These are phyloP conservation scores for Ciconia maguari DNA, from an alignment of 2,113 vertebrate species.

Conservation along the genomic window DNA sequence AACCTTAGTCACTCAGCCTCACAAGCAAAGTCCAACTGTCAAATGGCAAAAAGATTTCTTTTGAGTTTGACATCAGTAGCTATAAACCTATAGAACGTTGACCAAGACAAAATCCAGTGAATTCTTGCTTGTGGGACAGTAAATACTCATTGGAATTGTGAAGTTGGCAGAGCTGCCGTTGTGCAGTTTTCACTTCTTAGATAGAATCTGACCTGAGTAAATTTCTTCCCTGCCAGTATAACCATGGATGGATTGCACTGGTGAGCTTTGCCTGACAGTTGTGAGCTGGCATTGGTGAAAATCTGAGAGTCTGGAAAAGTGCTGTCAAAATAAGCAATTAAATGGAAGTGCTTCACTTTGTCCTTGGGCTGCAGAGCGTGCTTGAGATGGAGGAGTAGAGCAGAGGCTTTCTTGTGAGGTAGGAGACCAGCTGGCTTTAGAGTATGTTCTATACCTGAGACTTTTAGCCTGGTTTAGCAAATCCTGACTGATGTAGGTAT, in stretches of 20 bases:
- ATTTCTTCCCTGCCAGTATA: background rate
- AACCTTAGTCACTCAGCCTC: background rate
- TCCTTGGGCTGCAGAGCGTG: background rate
- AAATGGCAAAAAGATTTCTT: background rate
- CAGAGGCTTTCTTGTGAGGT: background rate
- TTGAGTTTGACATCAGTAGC: too few relatives aligned
- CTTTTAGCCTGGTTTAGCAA: background rate
- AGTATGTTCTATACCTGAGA: background rate
- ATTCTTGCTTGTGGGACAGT: background rate
- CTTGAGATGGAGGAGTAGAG: background rate
- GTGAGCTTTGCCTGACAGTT: background rate
- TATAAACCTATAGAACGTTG: background rate
- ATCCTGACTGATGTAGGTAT: fast-evolving
- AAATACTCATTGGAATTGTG: too few relatives aligned
- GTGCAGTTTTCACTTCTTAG: background rate
- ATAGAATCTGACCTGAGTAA: background rate
- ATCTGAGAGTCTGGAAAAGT: background rate
- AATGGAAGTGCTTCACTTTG: background rate
- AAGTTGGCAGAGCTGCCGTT: fast-evolving
- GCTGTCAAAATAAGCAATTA: background rate
- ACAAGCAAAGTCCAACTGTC: too few relatives aligned
- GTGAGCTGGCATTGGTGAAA: background rate
- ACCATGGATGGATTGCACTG: fast-evolving
- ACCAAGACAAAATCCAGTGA: background rate
- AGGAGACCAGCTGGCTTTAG: background rate